Evolutionary conservation across 2,797 vertebrate genomes (phyloP).

Genomic region (Melanitta fusca): DNA sequence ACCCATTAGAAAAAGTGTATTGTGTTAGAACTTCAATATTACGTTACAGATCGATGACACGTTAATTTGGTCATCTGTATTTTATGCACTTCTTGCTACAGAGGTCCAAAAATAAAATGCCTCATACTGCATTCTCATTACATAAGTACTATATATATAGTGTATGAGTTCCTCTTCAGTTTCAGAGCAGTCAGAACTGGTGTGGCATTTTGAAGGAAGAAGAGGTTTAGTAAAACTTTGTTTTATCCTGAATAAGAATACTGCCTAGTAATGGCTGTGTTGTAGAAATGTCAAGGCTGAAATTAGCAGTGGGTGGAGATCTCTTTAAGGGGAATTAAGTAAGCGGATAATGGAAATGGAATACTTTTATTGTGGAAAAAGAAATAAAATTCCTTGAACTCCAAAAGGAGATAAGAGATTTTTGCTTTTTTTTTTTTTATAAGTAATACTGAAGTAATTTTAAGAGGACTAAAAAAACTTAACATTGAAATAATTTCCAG

Average conservation of each 20-base stretch:
- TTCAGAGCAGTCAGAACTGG: neutral
- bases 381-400: neutral
- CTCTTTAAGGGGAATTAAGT: slow-evolving; percentile 8
- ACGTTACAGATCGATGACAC: neutral
- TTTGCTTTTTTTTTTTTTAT: neutral
- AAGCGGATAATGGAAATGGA: slow-evolving; percentile 28
- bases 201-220: neutral
- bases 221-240: neutral
- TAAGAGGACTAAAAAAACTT: neutral
- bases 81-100: slow-evolving; percentile 10
- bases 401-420: neutral
- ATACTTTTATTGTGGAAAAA: neutral
- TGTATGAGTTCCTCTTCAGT: slow-evolving; percentile 6
- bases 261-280: slow-evolving; percentile 15
- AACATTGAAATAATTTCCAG: neutral
- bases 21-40: neutral
- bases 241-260: slow-evolving; percentile 1
- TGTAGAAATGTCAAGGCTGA: neutral
- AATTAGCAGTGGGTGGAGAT: slow-evolving; percentile 13
- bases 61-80: slow-evolving; percentile 43
- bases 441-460: neutral
- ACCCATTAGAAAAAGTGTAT: neutral
- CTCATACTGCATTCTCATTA: slow-evolving; percentile 47
- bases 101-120: slow-evolving; percentile 59
- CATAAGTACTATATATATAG: slow-evolving; percentile 47